These are phyloP conservation scores for Enteromius fasciolatus DNA, from an alignment of 2,797 vertebrate genomes.

Conservation along the genomic window DNA sequence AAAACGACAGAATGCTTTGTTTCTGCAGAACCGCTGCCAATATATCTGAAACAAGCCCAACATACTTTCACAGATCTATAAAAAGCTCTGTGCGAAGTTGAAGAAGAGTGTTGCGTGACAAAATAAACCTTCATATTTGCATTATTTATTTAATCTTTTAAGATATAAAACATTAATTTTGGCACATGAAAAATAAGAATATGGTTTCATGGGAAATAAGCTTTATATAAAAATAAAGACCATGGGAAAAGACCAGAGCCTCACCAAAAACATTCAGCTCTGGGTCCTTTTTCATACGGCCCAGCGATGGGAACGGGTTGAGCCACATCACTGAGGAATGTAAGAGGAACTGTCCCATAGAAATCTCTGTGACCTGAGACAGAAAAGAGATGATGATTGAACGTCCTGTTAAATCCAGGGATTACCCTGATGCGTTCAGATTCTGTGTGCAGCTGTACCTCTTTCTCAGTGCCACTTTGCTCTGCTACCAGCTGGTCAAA, in stretches of 20 bases:
- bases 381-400: conserved; percentile 22
- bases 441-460: conserved; percentile 75
- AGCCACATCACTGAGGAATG: conserved; percentile 92
- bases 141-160: not conserved
- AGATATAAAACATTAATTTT: conserved; percentile 1
- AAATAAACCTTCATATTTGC: not conserved
- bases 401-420: not conserved
- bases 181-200: not conserved
- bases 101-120: not conserved
- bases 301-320: conserved; percentile 90
- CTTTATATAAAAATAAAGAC: not conserved
- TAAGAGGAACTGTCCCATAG: conserved; percentile 97
- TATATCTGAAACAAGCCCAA: not conserved
- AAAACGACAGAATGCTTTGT: not conserved
- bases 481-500: conserved; percentile 96
- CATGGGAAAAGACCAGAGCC: conserved; percentile 54
- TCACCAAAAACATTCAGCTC: conserved; percentile 95
- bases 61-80: conserved; percentile 22
- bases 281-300: conserved; percentile 93
- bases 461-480: conserved; percentile 89
- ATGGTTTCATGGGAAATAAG: not conserved
- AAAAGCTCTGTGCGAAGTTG: not conserved
- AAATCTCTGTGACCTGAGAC: conserved; percentile 92
- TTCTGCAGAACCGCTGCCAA: not conserved
- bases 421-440: not conserved